Conservation (phyloP, 2,888 invertebrate genomes). For the Deilephila porcellus region DNA sequence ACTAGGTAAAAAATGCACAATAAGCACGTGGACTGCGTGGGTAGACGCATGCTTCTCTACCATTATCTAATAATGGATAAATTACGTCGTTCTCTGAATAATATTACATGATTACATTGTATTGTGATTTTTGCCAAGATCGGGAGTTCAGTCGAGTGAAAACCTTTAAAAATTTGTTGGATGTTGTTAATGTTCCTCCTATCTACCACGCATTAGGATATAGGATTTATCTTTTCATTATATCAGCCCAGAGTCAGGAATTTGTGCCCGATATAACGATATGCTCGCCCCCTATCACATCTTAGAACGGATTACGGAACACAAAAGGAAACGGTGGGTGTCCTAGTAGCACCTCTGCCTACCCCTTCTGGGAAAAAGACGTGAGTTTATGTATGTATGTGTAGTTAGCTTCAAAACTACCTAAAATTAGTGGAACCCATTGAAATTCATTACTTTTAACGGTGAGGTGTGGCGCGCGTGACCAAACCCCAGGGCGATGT, state of each 20-base stretch:
- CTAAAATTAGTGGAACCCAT: background rate
- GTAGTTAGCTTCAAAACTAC: background rate
- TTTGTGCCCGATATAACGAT: too few relatives aligned
- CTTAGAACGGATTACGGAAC: too few relatives aligned
- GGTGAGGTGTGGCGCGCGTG: conserved; percentile 15
- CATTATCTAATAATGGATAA: conserved; percentile 11
- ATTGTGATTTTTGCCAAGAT: background rate
- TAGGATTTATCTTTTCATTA: too few relatives aligned
- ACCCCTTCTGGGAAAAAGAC: too few relatives aligned
- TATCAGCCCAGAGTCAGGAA: too few relatives aligned
- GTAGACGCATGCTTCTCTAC: background rate
- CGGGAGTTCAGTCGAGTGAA: too few relatives aligned
- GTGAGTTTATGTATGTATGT: background rate
- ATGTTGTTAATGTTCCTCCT: too few relatives aligned
- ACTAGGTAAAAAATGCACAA: background rate
- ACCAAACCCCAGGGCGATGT: conserved; percentile 1
- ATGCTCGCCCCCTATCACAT: too few relatives aligned
- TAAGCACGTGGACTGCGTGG: background rate
- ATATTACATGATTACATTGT: background rate
- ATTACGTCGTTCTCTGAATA: background rate
- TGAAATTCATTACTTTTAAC: background rate
- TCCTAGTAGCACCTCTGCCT: too few relatives aligned
- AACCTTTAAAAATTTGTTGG: too few relatives aligned
- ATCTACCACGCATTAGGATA: too few relatives aligned
- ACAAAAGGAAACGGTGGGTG: too few relatives aligned